Conservation (phyloP, 2,888 invertebrate species). For the Drosophila kuntzei region DNA sequence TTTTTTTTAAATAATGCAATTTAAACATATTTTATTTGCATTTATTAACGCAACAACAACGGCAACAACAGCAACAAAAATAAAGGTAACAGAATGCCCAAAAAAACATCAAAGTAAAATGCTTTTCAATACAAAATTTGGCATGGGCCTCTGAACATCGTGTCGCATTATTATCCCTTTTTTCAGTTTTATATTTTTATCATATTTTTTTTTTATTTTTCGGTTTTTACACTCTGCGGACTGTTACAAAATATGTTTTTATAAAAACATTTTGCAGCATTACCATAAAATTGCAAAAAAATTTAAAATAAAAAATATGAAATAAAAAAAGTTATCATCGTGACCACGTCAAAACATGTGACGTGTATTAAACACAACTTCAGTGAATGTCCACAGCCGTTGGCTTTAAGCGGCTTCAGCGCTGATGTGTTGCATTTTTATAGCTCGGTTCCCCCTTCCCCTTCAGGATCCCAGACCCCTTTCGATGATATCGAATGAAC, state of each 20-base stretch:
- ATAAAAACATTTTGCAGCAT: slow-evolving; percentile 75
- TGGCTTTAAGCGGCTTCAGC: slow-evolving; percentile 72
- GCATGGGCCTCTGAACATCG: slow-evolving; percentile 38
- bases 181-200: slow-evolving; percentile 30
- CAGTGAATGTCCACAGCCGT: slow-evolving; percentile 45
- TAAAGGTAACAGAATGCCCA: slow-evolving; percentile 48
- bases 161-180: slow-evolving; percentile 73
- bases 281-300: slow-evolving; percentile 74
- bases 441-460: slow-evolving; percentile 16
- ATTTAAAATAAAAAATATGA: slow-evolving; percentile 38
- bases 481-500: slow-evolving; percentile 45
- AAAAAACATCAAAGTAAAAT: slow-evolving; percentile 74
- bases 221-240: slow-evolving; percentile 49
- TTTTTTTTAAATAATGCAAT: slow-evolving; percentile 78
- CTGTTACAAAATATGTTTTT: slow-evolving; percentile 79
- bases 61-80: slow-evolving; percentile 10
- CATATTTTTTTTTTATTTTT: slow-evolving; percentile 15
- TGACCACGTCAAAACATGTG: slow-evolving; percentile 78
- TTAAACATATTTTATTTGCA: slow-evolving; percentile 81
- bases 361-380: slow-evolving; percentile 74
- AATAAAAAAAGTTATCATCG: slow-evolving; percentile 39
- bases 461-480: background rate
- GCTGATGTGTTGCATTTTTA: slow-evolving; percentile 54
- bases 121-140: slow-evolving; percentile 64
- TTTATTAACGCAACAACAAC: slow-evolving; percentile 63